Base-by-base conservation (phyloP, 2,113 vertebrate species). In the Mohoua ochrocephala region DNA sequence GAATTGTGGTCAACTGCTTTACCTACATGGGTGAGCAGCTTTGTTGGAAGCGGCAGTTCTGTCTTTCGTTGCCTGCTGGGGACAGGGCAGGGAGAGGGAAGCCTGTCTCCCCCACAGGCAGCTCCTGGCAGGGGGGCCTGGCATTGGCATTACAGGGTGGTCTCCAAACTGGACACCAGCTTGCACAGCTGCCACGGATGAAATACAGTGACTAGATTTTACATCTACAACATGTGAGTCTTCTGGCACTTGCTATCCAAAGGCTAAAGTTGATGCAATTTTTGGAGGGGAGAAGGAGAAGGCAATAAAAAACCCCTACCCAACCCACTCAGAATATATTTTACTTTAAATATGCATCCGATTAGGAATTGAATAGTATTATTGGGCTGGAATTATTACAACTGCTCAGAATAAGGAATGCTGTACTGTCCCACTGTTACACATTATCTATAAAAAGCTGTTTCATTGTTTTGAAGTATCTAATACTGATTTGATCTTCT, bases 61-160 rank as follows among this genome's bases (percentile, higher is more conserved):
- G 39, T 14, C 31, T 77, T 81, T 26, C 0, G 0, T 47, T 52
- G 49, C 57, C 47, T 63, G 11, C 27, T 3, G 3, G 42, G 47
- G n/a, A 13, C 35, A 39, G n/a, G 44, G 15, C 44, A 53, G 63
- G 47, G 24, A 39, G 21, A 44, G 54, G 16, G 54, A 50, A 22
- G 6, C 53, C 54, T 44, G n/a, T n/a, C 3, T 35, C 4, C 24
- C 11, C 8, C 15, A 1, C 3, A 4, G 35, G 28, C 26, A 27
- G 35, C n/a, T 14, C 23, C 53, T 35, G 50, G 35, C 41, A 61
- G 15, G 20, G 42, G 13, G 9, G 1, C 15, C 30, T 56, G 37
- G 28, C 11, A 15, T 15, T 61, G n/a, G 5, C n/a, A 11, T 47
- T 67, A 10, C 39, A 35, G 24, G 21, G 41, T 89, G 2, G 5